Percentiles rank a stretch among this genome's conserved stretches.
These are phyloP conservation scores for Dinomys branickii DNA, from an alignment of 2,113 vertebrate genomes.

Conservation along the genomic window DNA sequence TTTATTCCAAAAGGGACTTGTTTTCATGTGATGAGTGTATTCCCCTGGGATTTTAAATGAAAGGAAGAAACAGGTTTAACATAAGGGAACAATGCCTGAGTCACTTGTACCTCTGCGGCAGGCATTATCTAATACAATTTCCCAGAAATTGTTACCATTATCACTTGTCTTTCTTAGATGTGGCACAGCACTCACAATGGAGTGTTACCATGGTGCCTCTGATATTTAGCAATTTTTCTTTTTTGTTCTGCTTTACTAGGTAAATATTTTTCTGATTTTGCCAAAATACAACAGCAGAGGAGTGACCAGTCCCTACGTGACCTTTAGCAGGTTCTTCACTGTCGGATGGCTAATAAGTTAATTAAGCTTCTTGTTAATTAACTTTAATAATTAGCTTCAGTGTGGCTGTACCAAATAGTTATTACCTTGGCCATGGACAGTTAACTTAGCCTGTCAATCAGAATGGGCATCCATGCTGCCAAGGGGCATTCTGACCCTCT, in stretches of 20 bases:
- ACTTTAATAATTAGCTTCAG: constrained; percentile 77
- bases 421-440: constrained; percentile 64
- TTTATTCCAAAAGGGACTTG: neutral
- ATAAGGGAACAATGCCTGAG: constrained; percentile 74
- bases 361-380: constrained; percentile 75
- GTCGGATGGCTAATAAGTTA: constrained; percentile 63
- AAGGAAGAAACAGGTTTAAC: constrained; percentile 76
- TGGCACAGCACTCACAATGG: neutral
- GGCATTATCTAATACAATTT: constrained; percentile 70
- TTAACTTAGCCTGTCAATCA: constrained; percentile 63
- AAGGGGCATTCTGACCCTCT: constrained; percentile 41
- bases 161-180: constrained; percentile 53
- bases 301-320: constrained; percentile 52
- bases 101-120: constrained; percentile 63
- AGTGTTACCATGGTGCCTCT: constrained; percentile 62
- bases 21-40: constrained; percentile 65
- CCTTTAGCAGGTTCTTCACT: constrained; percentile 57
- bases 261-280: constrained; percentile 66
- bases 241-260: constrained; percentile 48
- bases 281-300: constrained; percentile 50
- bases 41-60: constrained; percentile 80
- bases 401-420: constrained; percentile 69
- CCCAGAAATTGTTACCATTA: constrained; percentile 70
- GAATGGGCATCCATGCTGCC: neutral
- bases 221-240: constrained; percentile 65